Evolutionary conservation across 2,797 vertebrate species (phyloP).

Genomic region (Miichthys miiuy): DNA sequence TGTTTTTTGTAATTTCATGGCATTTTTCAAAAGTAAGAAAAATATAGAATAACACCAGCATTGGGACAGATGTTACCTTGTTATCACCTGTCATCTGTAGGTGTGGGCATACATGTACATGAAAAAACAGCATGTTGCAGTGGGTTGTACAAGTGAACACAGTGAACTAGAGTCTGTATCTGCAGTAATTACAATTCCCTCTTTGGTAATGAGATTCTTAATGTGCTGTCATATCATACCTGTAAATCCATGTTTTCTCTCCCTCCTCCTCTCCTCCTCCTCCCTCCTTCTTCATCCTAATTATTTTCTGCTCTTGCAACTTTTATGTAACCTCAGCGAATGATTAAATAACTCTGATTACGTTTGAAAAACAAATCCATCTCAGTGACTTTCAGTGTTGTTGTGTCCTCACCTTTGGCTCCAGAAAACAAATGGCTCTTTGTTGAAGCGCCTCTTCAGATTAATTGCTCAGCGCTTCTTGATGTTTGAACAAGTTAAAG

Average conservation of each 20-base stretch:
- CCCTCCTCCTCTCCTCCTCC: background rate
- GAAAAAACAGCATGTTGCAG: background rate
- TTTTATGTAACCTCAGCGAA: constrained; percentile 11
- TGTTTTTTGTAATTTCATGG: background rate
- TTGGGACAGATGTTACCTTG: background rate
- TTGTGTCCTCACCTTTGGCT: constrained; percentile 23
- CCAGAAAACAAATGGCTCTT: constrained; percentile 16
- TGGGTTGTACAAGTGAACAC: background rate
- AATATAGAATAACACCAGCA: background rate
- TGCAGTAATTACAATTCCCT: constrained; percentile 1
- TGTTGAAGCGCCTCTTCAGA: background rate
- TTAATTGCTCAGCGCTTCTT: constrained; percentile 25
- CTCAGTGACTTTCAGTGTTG: constrained; percentile 12
- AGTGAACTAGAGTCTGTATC: background rate
- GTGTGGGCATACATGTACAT: background rate
- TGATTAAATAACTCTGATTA: constrained; percentile 27
- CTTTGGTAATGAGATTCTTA: constrained; percentile 5
- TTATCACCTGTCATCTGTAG: background rate
- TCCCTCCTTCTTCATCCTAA: constrained; percentile 11
- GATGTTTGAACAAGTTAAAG: background rate
- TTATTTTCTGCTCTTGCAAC: constrained; percentile 31
- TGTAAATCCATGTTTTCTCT: background rate
- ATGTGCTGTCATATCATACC: constrained; percentile 1
- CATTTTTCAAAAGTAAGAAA: background rate
- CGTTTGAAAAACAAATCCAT: constrained; percentile 18